Base-by-base conservation (phyloP, 1,140 invertebrate genomes). In the Ruditapes philippinarum region DNA sequence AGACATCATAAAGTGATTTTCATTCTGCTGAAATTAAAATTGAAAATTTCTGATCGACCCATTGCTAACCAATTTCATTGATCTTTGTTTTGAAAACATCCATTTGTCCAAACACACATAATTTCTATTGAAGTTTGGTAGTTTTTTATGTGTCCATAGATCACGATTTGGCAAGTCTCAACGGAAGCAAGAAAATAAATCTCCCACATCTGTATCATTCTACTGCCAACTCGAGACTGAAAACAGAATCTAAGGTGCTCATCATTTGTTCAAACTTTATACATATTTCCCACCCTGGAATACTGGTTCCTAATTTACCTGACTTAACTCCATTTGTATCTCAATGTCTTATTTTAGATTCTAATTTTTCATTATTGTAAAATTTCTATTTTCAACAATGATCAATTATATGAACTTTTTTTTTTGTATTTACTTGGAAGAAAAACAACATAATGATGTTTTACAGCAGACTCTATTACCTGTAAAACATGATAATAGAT, bases 201-300 rank as follows among this genome's bases (percentile, higher is more conserved):
- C 65, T 70, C 14, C 22, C 22, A 70, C 65, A 70, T 36, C 65
- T 36, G 65, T 40, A 36, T 36, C 65, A 28, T 28, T 28, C 57
- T 22, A 33, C 22, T 70, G 65, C 65, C 65, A 70, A 62, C 57
- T 1, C 28, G n/a, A n/a, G 9, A 62, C 57, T 7, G 57, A 62
- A 62, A 62, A 62, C 57, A 62, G 57, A 62, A 28, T 28, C 25
- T 62, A 7, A 4, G 25, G n/a, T n/a, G n/a, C n/a, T 62, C n/a
- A 62, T 62, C 57, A 62, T 28, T 62, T 62, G 57, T 62, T 62
- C n/a, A 62, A 62, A 62, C n/a, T n/a, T n/a, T n/a, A n/a, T n/a
- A n/a, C n/a, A n/a, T n/a, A n/a, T n/a, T n/a, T n/a, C n/a, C n/a
- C n/a, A n/a, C n/a, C n/a, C n/a, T n/a, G n/a, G n/a, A 28, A 25